Percentiles rank a stretch among this genome's conserved stretches.
Conservation (phyloP, 2,888 invertebrate genomes). For the Cinara cedri region DNA sequence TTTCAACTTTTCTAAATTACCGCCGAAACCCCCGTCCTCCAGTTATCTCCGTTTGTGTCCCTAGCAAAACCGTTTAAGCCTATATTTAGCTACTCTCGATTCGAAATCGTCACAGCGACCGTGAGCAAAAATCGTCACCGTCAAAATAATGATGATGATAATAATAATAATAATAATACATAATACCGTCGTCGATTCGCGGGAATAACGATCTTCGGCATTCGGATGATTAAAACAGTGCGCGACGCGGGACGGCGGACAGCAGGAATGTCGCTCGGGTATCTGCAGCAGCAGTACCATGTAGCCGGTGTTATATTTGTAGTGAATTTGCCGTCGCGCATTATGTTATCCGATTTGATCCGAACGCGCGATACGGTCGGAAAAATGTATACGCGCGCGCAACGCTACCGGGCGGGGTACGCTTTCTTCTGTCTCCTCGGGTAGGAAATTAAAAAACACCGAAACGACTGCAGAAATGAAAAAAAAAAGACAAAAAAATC, state of each 20-base stretch:
- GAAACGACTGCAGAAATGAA: conserved; percentile 36
- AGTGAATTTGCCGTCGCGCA: neutral
- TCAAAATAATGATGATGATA: too few relatives aligned
- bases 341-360: conserved; percentile 47
- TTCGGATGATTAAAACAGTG: conserved; percentile 11
- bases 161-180: too few relatives aligned
- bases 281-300: too few relatives aligned
- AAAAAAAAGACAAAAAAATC: neutral
- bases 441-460: conserved; percentile 50
- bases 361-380: conserved; percentile 32
- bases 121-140: too few relatives aligned
- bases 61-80: too few relatives aligned
- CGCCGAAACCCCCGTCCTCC: too few relatives aligned
- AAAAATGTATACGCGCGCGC: conserved; percentile 31
- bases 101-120: too few relatives aligned
- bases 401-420: conserved; percentile 16
- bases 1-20: too few relatives aligned
- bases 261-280: conserved; percentile 5
- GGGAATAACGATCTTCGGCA: neutral
- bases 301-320: too few relatives aligned
- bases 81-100: too few relatives aligned
- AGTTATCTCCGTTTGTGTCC: too few relatives aligned
- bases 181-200: neutral
- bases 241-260: neutral
- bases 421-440: too few relatives aligned